Base-by-base conservation (phyloP, 2,888 invertebrate genomes). In the Harmothoe impar region DNA sequence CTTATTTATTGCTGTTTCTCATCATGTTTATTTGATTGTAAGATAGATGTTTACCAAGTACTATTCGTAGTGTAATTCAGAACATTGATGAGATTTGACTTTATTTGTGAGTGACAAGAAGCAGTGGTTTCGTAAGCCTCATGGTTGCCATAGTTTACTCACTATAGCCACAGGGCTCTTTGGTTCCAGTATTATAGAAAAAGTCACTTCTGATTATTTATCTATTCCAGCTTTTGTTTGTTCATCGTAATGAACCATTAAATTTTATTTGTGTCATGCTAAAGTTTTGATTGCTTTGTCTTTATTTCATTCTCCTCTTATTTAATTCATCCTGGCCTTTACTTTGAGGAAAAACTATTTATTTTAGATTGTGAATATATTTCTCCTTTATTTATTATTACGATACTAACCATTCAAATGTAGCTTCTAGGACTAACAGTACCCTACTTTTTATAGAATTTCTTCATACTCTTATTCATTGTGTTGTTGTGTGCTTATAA, bases 191-290 rank as follows among this genome's bases (percentile, higher is more conserved):
- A 89, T 89, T 89, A 89, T 33, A 35, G 25, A 68, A 0, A 23
- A 89, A 89, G 43, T 72, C 89, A 89, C 68, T 43, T 89, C 89
- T 62, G 62, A 89, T 72, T 86, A 86, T 86, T 86, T 86, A 86
- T 86, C 52, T 86, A 86, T 86, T 86, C 52, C 56, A 52, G 86
- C 89, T 85, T 91, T 91, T 89, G 56, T 91, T 91, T 89, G 89
- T 91, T 91, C 85, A 89, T 54, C 52, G 52, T 90, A 85, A 89
- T 91, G 91, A 89, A 91, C 86, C 88, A 90, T 91, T 91, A 91
- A 91, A 91, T 91, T 91, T 91, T 90, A 85, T 91, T 91, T 91
- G 89, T 89, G 62, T 91, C 81, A 91, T 86, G 84, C 89, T 89
- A 68, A 91, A 89, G 68, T 89, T 91, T 91, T 89, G 89, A 72